These are phyloP conservation scores for Drosophila nr. medialis DNA, from an alignment of 2,888 invertebrate genomes.

Conservation along the genomic window DNA sequence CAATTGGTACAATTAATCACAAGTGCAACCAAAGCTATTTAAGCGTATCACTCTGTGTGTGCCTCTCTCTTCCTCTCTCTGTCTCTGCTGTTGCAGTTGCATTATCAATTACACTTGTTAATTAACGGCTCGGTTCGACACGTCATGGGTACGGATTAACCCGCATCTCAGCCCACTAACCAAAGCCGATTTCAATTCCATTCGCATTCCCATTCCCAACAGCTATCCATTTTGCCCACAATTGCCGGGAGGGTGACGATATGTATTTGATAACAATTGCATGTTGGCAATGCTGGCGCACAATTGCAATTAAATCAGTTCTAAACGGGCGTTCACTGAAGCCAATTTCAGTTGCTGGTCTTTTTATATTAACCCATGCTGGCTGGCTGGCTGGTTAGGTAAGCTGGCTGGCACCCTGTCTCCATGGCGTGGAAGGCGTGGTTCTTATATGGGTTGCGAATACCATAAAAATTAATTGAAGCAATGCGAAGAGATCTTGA, in stretches of 20 bases:
- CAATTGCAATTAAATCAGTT: constrained; percentile 78
- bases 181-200: constrained; percentile 27
- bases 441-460: constrained; percentile 69
- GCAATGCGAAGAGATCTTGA: constrained; percentile 50
- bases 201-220: neutral
- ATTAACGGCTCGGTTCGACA: constrained; percentile 56
- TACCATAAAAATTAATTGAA: constrained; percentile 69
- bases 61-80: neutral
- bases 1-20: constrained; percentile 63
- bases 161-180: constrained; percentile 53
- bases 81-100: constrained; percentile 14
- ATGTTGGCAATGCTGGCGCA: constrained; percentile 57
- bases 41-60: constrained; percentile 11
- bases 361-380: constrained; percentile 39
- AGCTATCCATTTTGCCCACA: constrained; percentile 13
- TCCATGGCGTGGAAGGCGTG: constrained; percentile 37
- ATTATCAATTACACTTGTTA: constrained; percentile 79
- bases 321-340: constrained; percentile 63
- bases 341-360: constrained; percentile 50
- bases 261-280: constrained; percentile 69
- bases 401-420: neutral
- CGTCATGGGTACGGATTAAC: constrained; percentile 56
- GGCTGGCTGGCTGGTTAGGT: neutral
- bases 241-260: constrained; percentile 54
- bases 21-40: constrained; percentile 44